Percentiles rank a stretch among this genome's conserved stretches.
These are phyloP conservation scores for Ondatra zibethicus DNA, from an alignment of 2,113 vertebrate genomes.

Conservation along the genomic window DNA sequence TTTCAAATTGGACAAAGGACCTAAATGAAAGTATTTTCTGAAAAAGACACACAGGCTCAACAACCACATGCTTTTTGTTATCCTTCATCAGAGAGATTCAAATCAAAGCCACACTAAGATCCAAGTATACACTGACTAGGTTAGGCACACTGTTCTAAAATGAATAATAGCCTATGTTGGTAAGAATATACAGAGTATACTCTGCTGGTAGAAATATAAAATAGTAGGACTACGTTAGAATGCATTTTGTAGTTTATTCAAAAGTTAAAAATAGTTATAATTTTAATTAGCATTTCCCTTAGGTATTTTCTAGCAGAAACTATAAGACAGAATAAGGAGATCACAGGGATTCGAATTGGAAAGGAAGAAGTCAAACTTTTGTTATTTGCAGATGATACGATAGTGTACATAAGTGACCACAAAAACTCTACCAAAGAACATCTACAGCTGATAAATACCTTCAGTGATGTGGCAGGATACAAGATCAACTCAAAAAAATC, in stretches of 20 bases:
- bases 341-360: too few relatives aligned
- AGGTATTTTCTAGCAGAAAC: neutral
- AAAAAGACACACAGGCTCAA: neutral
- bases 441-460: too few relatives aligned
- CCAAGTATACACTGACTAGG: neutral
- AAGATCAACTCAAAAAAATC: too few relatives aligned
- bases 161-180: neutral
- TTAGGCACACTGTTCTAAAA: neutral
- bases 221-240: neutral
- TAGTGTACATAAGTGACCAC: too few relatives aligned
- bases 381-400: too few relatives aligned
- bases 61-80: neutral
- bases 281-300: neutral
- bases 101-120: neutral
- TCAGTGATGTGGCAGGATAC: too few relatives aligned
- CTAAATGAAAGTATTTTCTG: neutral
- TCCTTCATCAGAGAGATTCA: neutral
- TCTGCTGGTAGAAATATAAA: neutral
- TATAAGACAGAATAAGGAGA: too few relatives aligned
- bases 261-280: neutral
- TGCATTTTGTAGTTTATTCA: neutral
- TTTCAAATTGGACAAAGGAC: neutral
- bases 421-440: too few relatives aligned
- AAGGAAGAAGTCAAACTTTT: too few relatives aligned
- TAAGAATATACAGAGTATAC: neutral